Evolutionary conservation across 2,797 vertebrate genomes (phyloP), one percentile per base, ranked within the genome.

Genomic region (Luscinia megarhynchos): DNA sequence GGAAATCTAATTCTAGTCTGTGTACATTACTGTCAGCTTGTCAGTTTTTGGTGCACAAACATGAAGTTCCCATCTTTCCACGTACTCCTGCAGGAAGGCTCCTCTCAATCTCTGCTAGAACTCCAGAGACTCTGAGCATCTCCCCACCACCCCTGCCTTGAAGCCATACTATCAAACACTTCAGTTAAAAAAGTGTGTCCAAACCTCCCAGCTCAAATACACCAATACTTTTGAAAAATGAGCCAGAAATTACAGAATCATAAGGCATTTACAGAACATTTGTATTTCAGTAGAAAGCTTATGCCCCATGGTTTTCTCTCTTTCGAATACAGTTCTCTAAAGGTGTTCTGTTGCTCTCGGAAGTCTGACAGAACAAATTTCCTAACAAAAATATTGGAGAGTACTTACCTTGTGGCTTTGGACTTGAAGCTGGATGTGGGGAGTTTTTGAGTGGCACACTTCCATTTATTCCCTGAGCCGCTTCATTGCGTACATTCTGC

Each of bases 391-490:
- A 68, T 10, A 54, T 29, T 54, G 27, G 29, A 50, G n/a, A 9
- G 16, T 11, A 32, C 87, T 50, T 92, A 98, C 98, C 98, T 98
- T 97, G 97, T 95, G 98, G 98, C 97, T 98, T 98, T 96, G 97
- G 97, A 82, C 57, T 96, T 84, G 97, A 91, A 96, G 97, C 88
- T 92, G 97, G 74, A 77, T 26, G 94, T 48, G 92, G 89, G 63
- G 91, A 68, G n/a, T 94, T 80, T 86, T 84, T 97, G 51, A 96
- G 93, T 93, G 97, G 95, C 87, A 96, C 94, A 87, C 94, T 98
- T 97, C 98, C 98, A 98, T 98, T 98, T 98, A 98, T 97, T 97
- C 97, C 97, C 97, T 98, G 98, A 97, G 97, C 96, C 4, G 90
- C 96, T 84, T 97, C 97, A 67, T 84, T 88, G 85, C 11, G 64